Evolutionary conservation across 2,797 vertebrate genomes (phyloP).

Genomic region (Bradypus variegatus): DNA sequence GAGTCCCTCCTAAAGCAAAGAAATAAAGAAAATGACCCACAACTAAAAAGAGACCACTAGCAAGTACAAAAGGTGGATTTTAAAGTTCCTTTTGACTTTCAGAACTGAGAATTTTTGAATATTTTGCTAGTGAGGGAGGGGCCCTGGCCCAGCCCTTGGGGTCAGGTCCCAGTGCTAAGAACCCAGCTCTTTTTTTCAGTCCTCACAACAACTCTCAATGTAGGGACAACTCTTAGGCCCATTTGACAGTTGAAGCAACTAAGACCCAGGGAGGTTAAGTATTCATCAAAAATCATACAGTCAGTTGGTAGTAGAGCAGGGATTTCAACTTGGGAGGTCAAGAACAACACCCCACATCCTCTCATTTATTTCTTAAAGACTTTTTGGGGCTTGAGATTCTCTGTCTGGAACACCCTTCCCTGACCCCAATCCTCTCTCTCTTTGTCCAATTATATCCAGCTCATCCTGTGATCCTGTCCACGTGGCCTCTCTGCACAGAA

Average conservation of each 20-base stretch:
- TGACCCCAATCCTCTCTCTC: rapidly evolving
- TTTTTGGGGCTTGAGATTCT: neutral
- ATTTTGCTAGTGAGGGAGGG: neutral
- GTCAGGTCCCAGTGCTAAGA: too few species aligned
- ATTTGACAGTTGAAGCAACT: too few species aligned
- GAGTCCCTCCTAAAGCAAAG: neutral
- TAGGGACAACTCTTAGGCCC: too few species aligned
- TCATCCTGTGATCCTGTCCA: rapidly evolving
- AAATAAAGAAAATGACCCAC: neutral
- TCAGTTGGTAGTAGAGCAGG: too few species aligned
- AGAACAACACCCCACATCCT: too few species aligned
- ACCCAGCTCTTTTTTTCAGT: too few species aligned
- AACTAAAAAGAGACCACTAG: neutral
- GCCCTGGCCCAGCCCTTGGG: too few species aligned
- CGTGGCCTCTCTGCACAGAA: neutral
- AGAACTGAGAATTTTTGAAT: neutral
- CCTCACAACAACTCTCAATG: too few species aligned
- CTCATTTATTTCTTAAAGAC: too few species aligned
- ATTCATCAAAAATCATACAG: too few species aligned
- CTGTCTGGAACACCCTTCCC: neutral
- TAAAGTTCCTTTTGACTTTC: neutral
- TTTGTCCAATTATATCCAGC: neutral
- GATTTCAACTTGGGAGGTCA: too few species aligned
- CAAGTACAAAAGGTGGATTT: neutral
- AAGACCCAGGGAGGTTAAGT: too few species aligned